Evolutionary conservation across 92 coral and sea anemone genomes (phyloP), one percentile per base, ranked within the genome.

Genomic region (Pocillopora grandis): DNA sequence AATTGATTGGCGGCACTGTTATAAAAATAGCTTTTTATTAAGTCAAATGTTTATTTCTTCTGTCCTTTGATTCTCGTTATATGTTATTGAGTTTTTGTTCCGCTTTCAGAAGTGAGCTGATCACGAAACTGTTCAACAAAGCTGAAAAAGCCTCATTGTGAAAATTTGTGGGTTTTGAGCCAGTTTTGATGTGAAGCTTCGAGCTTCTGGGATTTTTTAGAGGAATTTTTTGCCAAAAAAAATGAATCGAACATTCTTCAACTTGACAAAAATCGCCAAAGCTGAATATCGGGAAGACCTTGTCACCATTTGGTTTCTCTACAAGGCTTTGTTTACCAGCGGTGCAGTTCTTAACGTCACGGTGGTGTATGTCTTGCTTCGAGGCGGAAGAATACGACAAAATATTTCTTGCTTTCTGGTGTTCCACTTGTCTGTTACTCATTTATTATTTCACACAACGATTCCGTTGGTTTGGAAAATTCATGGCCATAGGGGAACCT

Each of bases 331-430:
- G 64, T 48, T 72, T 17, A 58, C 11, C 71, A 72, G 70, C 59
- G 86, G 86, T 1, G 58, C 19, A 12, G 9, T 82, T 2, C 79
- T 82, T 35, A 86, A 86, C 58, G 18, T 55, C 13, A 12, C 52
- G 37, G 89, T 86, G 2, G 49, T 80, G 23, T 86, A 69, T 61
- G 90, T 87, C 2, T 81, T 87, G 87, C n/a, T 87, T 42, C 81
- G 90, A 58, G 75, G 90, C 81, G 73, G 79, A 1, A 76, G 76
- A 63, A 75, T 87, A 33, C 78, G 87, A 16, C 75, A 76, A 55
- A 87, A 64, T 71, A 75, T 87, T 67, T 87, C 90, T 57, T 66
- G 76, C 67, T 81, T 87, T 42, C 75, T 87, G 64, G 82, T 87
- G 9, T 87, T 87, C 21, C 90, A 87, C 71, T 76, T 87, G n/a